These are phyloP conservation scores for Capromys pilorides DNA, from an alignment of 2,797 vertebrate genomes.

Conservation along the genomic window DNA sequence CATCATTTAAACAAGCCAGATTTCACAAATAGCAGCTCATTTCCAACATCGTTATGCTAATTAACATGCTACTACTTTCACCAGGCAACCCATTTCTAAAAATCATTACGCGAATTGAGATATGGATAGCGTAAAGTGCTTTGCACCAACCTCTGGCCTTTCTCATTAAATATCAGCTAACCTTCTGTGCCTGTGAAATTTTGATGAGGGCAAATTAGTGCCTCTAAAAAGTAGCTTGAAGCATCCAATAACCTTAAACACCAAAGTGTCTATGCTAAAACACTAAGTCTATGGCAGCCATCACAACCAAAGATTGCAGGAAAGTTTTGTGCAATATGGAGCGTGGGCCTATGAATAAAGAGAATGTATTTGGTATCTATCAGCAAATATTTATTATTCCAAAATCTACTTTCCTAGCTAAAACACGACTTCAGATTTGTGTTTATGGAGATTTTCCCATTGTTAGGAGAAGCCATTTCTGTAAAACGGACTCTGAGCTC, in stretches of 20 bases:
- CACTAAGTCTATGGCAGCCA: constrained; percentile 1
- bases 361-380: not conserved
- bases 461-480: not conserved
- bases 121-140: constrained; percentile 46
- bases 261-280: not conserved
- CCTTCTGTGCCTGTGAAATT: constrained; percentile 20
- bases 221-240: constrained; percentile 5
- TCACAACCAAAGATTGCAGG: not conserved
- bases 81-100: constrained; percentile 42
- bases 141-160: constrained; percentile 41
- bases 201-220: not conserved
- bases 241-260: not conserved
- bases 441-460: not conserved
- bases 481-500: not conserved
- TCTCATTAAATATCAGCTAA: constrained; percentile 54
- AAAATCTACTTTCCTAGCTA: not conserved
- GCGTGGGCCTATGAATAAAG: not conserved
- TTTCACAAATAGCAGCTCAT: constrained; percentile 40
- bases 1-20: not conserved
- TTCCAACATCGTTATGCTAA: constrained; percentile 45
- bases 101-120: constrained; percentile 63
- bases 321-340: not conserved
- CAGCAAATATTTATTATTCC: constrained; percentile 1
- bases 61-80: constrained; percentile 3
- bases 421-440: not conserved